phyloP scores from a whole-genome alignment of 2,888 invertebrate genomes.

The Luperina nickerlii region DNA sequence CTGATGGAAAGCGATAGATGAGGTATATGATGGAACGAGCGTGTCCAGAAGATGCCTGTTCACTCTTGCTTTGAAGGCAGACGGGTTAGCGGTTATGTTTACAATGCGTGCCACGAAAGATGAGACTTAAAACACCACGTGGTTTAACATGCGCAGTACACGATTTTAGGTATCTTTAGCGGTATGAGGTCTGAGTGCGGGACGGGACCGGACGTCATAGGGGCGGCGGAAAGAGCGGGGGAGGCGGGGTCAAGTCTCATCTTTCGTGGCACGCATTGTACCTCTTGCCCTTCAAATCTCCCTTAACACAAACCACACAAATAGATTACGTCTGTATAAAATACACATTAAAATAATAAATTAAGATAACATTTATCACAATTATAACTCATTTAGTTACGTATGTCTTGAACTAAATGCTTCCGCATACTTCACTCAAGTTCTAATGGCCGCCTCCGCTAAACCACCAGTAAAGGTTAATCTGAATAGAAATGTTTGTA shows the following conservation, averaged over 20 bases:
- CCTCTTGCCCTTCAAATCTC: neutral
- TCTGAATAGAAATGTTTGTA: constrained; percentile 50
- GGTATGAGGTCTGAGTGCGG: no score
- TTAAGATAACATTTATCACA: constrained; percentile 31
- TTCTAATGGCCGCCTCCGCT: constrained; percentile 41
- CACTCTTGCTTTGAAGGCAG: neutral
- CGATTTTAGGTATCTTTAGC: no score
- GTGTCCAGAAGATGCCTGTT: neutral
- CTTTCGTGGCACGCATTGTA: no score
- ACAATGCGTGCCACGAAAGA: no score
- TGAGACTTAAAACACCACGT: no score
- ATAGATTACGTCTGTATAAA: constrained; percentile 9
- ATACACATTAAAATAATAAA: constrained; percentile 41
- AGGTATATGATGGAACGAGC: neutral
- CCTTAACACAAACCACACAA: neutral
- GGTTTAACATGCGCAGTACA: no score
- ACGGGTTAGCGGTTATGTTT: no score
- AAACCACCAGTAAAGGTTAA: constrained; percentile 51
- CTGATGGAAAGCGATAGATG: neutral
- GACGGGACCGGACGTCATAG: no score
- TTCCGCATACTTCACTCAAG: constrained; percentile 59
- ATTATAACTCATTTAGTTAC: constrained; percentile 38
- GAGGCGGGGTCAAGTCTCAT: no score
- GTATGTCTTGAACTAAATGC: constrained; percentile 20
- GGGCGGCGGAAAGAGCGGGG: no score